Evolutionary conservation across 2,888 invertebrate genomes (phyloP).

Genomic region (Drosophila helvetica): DNA sequence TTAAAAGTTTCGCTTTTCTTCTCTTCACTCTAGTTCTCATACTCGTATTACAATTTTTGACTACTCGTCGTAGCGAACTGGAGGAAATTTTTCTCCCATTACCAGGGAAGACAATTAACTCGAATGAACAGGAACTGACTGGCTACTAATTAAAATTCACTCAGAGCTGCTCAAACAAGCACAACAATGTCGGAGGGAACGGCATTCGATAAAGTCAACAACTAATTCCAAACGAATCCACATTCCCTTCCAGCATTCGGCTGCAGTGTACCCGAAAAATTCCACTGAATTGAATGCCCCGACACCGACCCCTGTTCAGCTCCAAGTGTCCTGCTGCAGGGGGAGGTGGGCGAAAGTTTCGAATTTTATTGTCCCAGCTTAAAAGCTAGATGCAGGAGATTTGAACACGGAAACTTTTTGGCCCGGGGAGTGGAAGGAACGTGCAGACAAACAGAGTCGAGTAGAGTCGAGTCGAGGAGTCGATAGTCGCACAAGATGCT

Average conservation of each 20-base stretch:
- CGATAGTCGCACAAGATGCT: neutral
- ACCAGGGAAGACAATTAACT: neutral
- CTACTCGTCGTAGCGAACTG: neutral
- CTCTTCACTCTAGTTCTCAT: neutral
- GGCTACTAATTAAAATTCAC: slow-evolving; percentile 56
- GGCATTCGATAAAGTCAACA: slow-evolving; percentile 37
- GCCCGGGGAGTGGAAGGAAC: slow-evolving; percentile 6
- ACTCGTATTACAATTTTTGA: neutral
- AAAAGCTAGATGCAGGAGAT: slow-evolving; percentile 34
- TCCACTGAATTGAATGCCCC: slow-evolving; percentile 34
- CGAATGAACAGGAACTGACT: neutral
- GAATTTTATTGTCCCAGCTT: slow-evolving; percentile 62
- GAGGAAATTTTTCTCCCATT: slow-evolving; percentile 4
- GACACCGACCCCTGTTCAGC: slow-evolving; percentile 3
- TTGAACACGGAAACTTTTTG: slow-evolving; percentile 43
- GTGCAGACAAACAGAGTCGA: neutral
- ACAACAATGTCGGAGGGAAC: slow-evolving; percentile 11
- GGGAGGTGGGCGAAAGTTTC: slow-evolving; percentile 54
- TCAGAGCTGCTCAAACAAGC: slow-evolving; percentile 37
- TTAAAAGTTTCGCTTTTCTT: slow-evolving; percentile 25
- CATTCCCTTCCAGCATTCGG: neutral
- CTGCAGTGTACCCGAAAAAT: slow-evolving; percentile 6
- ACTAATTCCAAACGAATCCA: slow-evolving; percentile 20
- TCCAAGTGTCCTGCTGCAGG: slow-evolving; percentile 2
- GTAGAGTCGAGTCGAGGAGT: neutral